A percentile compares a stretch with the other conserved stretches of the same genome.
These are phyloP conservation scores for Enteromius afrohamiltoni DNA, from an alignment of 2,797 vertebrate species.

Conservation along the genomic window DNA sequence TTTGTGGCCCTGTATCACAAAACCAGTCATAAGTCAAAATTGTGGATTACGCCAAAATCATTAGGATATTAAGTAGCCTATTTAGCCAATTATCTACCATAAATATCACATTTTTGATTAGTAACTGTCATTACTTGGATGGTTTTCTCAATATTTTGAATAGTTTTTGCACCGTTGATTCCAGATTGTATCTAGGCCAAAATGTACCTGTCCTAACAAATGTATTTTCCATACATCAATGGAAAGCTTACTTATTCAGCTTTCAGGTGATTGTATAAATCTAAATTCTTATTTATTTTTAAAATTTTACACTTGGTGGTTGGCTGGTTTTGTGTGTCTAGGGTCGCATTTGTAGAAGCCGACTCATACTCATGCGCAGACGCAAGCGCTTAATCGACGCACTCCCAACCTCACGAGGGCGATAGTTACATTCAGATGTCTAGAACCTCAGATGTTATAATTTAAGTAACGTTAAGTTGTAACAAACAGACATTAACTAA, in stretches of 20 bases:
- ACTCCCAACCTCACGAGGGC: neutral
- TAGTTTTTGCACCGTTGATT: too few species aligned
- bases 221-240: neutral
- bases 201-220: neutral
- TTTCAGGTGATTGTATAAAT: neutral
- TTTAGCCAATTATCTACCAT: neutral
- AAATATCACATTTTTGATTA: neutral
- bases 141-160: neutral
- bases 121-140: neutral
- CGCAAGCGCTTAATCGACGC: neutral
- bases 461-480: neutral
- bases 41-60: neutral
- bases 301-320: too few species aligned
- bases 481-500: neutral
- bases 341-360: neutral
- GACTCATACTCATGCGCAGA: neutral
- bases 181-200: neutral
- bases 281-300: too few species aligned
- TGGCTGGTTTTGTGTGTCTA: neutral
- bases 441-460: neutral
- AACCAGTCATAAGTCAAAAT: neutral
- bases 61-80: neutral
- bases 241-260: neutral
- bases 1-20: neutral
- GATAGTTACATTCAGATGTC: constrained; percentile 21